A percentile compares a stretch with the other conserved stretches of the same genome.
Conservation (phyloP, 2,888 invertebrate species). For the Stegana nigrithorax region DNA sequence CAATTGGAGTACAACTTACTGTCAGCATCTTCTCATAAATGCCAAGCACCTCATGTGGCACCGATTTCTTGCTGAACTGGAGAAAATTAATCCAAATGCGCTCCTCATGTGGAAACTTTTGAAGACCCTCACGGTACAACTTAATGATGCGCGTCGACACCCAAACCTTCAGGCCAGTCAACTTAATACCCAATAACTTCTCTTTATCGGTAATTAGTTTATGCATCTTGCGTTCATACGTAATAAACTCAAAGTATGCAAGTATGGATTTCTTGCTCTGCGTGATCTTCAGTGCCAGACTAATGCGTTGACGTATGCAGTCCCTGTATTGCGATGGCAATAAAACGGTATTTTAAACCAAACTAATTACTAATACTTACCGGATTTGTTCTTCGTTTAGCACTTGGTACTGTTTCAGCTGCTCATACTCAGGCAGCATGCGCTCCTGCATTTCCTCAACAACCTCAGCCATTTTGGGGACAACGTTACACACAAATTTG, state of each 20-base stretch:
- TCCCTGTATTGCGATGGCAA: constrained; percentile 37
- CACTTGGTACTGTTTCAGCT: constrained; percentile 79
- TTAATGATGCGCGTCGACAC: constrained; percentile 79
- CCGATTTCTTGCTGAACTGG: constrained; percentile 80
- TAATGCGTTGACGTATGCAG: constrained; percentile 59
- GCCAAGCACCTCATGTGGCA: constrained; percentile 71
- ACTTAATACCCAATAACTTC: constrained; percentile 74
- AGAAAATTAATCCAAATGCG: constrained; percentile 83
- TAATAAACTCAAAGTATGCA: constrained; percentile 63
- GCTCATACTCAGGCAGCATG: constrained; percentile 83
- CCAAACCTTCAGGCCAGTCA: constrained; percentile 72
- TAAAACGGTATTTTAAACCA: not conserved
- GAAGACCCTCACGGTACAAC: constrained; percentile 78
- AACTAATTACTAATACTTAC: constrained; percentile 65
- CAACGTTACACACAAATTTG: too few species aligned
- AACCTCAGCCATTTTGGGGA: constrained; percentile 8
- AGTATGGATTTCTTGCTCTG: constrained; percentile 43
- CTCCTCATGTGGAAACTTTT: constrained; percentile 78
- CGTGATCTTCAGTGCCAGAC: constrained; percentile 53
- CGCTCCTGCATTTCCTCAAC: constrained; percentile 70
- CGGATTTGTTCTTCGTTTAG: constrained; percentile 79
- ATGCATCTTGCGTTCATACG: constrained; percentile 61
- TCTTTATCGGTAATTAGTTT: constrained; percentile 66
- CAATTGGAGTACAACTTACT: too few species aligned
- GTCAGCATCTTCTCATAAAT: constrained; percentile 75